These are phyloP conservation scores for Cephus spinipes DNA, from an alignment of 2,888 invertebrate species.

Conservation along the genomic window DNA sequence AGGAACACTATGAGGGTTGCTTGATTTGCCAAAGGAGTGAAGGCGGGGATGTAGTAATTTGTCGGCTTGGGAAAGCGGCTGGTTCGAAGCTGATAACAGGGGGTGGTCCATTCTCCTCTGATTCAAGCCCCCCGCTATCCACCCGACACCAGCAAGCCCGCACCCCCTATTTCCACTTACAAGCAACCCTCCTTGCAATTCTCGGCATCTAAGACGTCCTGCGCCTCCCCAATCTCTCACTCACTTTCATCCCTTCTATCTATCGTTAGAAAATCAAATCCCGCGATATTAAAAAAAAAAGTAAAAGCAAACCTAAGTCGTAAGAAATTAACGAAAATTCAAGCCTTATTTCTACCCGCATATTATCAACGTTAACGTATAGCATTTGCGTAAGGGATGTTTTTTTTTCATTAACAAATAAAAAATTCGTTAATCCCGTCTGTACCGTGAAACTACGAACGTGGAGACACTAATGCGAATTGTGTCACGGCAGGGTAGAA, in stretches of 20 bases:
- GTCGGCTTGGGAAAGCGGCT: conserved; percentile 63
- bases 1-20: background rate
- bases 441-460: background rate
- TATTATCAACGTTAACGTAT: background rate
- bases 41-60: conserved; percentile 62
- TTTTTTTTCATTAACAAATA: background rate
- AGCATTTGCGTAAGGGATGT: background rate
- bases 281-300: background rate
- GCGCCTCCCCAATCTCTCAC: conserved; percentile 24
- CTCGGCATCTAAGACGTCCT: conserved; percentile 48
- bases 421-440: background rate
- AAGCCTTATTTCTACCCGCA: background rate
- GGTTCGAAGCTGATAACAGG: conserved; percentile 62
- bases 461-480: background rate
- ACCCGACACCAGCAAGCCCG: conserved; percentile 37
- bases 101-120: conserved; percentile 63
- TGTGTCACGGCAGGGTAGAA: background rate
- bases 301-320: background rate
- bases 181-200: conserved; percentile 32
- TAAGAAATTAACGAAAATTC: background rate
- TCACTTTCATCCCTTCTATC: conserved; percentile 12
- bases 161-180: conserved; percentile 37
- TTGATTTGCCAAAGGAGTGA: conserved; percentile 48
- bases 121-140: conserved; percentile 44
- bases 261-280: background rate